Base-by-base conservation (phyloP, 2,888 invertebrate genomes). In the Lumbricus terrestris region DNA sequence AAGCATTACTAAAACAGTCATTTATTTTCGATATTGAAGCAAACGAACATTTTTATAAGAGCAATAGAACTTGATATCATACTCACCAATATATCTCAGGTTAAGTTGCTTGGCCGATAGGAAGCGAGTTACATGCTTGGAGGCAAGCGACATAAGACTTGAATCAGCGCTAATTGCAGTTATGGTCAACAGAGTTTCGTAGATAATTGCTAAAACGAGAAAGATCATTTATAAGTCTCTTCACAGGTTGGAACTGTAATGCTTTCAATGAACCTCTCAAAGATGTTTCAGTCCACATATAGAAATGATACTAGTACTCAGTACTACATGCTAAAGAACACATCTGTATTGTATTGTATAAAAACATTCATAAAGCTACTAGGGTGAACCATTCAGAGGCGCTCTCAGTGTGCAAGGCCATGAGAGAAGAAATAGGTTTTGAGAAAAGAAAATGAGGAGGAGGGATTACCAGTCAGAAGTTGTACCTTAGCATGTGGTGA, bases 151-250 rank as follows among this genome's bases (percentile, higher is more conserved):
- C 82, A 94, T 90, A 33, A 94, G 90, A 13, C 91, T 89, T 69
- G 92, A 92, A 47, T 93, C 92, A 2, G 93, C 92, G 88, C 91
- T 88, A 40, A 94, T 92, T 6, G 90, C 47, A 5, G 93, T 91
- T 13, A 94, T 92, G 29, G 94, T 93, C 88, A 92, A 90, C 83
- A 95, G 92, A 91, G 94, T 94, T 91, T 95, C 94, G 91, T 94
- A 94, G 47, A 94, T 91, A 34, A 95, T 92, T 69, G 92, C 92
- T 92, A 89, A 69, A 69, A 69, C n/a, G n/a, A 69, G 69, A 69
- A 29, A 69, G 69, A n/a, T 69, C 29, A 69, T 69, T 69, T 69
- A 69, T n/a, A 69, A 69, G n/a, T 69, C n/a, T n/a, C 8, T 69
- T n/a, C 69, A 69, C 69, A 69, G n/a, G 29, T 69, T 0, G 69